Percentiles rank a stretch among this genome's conserved stretches.
These are phyloP conservation scores for Caenorhabditis elegans DNA, from an alignment of 1,140 invertebrate species.

Conservation along the genomic window DNA sequence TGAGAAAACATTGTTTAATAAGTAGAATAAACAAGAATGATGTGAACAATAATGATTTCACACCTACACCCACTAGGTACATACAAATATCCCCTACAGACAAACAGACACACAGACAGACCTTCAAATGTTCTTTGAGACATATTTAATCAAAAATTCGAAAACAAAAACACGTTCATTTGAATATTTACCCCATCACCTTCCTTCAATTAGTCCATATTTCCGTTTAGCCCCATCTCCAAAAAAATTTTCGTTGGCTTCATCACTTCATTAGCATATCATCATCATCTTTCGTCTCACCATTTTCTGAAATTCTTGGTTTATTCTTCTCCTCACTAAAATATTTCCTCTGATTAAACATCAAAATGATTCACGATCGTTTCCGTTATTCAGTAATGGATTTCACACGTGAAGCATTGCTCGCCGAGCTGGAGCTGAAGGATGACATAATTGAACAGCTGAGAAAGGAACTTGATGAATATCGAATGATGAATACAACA, in stretches of 20 bases:
- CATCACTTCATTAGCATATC: not conserved
- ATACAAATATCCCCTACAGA: too few species aligned
- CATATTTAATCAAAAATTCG: too few species aligned
- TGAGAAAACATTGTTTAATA: too few species aligned
- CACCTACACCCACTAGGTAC: too few species aligned
- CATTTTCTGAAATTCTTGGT: not conserved
- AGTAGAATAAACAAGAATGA: too few species aligned
- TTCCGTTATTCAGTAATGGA: conserved; percentile 27
- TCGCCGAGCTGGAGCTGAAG: conserved; percentile 31
- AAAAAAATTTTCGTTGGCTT: not conserved
- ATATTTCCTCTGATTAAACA: too few species aligned
- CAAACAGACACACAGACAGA: too few species aligned
- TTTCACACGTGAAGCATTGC: conserved; percentile 10
- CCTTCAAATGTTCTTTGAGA: too few species aligned
- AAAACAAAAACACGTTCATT: too few species aligned
- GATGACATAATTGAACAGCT: conserved; percentile 43
- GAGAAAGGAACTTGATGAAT: conserved; percentile 18
- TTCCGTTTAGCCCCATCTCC: not conserved
- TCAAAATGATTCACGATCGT: not conserved
- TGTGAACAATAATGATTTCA: too few species aligned
- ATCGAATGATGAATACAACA: not conserved
- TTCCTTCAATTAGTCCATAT: not conserved
- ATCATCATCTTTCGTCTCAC: not conserved
- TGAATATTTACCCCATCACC: too few species aligned
- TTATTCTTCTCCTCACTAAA: not conserved